These are phyloP conservation scores for Heliconius ethilla DNA, from an alignment of 2,888 invertebrate genomes.

Conservation along the genomic window DNA sequence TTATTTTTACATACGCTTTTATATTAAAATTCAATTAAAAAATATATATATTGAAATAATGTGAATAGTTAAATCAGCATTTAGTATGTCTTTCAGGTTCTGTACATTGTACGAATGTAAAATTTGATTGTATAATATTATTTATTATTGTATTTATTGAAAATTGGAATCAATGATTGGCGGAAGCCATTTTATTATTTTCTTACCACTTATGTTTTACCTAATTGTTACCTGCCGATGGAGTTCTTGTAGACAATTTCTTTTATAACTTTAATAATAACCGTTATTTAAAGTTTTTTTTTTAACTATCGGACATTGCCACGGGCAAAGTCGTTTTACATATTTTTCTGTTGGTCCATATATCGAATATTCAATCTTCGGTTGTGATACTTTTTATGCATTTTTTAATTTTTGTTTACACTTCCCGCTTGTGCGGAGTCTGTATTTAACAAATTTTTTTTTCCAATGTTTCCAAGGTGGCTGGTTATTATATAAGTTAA, in stretches of 20 bases:
- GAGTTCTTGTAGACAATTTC: neutral
- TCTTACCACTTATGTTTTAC: neutral
- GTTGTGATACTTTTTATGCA: constrained; percentile 39
- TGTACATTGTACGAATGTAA: constrained; percentile 3
- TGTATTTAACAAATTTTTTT: constrained; percentile 26
- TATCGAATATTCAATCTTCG: constrained; percentile 29
- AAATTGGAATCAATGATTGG: neutral
- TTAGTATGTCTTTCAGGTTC: neutral
- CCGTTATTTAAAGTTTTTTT: neutral
- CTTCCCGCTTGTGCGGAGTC: constrained; percentile 32
- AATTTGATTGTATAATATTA: neutral
- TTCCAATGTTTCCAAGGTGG: constrained; percentile 44
- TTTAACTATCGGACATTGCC: neutral
- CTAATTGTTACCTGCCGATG: neutral
- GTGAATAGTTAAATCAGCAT: constrained; percentile 5
- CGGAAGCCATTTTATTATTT: neutral
- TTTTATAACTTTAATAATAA: neutral
- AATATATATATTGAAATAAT: neutral
- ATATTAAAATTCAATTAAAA: too few relatives aligned
- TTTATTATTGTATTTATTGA: neutral
- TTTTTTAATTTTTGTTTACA: constrained; percentile 14
- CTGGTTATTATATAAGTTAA: constrained; percentile 44
- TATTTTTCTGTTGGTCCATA: constrained; percentile 23
- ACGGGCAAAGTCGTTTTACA: neutral
- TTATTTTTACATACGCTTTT: too few relatives aligned